Evolutionary conservation across 2,113 vertebrate species (phyloP).

Genomic region (Misgurnus mizolepis): DNA sequence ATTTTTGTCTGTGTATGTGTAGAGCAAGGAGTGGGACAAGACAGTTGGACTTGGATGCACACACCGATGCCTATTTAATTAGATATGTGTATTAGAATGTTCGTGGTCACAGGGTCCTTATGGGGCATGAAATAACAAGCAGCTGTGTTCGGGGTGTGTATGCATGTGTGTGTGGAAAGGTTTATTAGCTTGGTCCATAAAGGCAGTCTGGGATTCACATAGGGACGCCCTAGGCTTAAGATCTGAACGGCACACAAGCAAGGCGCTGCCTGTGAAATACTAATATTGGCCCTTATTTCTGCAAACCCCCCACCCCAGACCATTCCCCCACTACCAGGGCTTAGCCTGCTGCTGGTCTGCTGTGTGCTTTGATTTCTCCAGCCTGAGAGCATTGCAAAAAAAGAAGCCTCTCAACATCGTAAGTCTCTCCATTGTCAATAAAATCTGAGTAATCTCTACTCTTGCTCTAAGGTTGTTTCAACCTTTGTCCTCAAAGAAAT

Average conservation of each 20-base stretch:
- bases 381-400: conserved; percentile 48
- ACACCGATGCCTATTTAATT: conserved; percentile 72
- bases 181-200: conserved; percentile 79
- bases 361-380: conserved; percentile 54
- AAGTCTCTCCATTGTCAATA: conserved; percentile 42
- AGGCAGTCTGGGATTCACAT: conserved; percentile 72
- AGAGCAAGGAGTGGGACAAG: conserved; percentile 32
- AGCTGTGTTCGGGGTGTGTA: conserved; percentile 65
- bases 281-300: conserved; percentile 73
- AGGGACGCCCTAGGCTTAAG: conserved; percentile 75
- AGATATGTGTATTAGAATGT: conserved; percentile 76
- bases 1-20: conserved; percentile 15
- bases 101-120: conserved; percentile 72
- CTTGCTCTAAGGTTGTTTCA: conserved; percentile 23
- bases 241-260: conserved; percentile 72
- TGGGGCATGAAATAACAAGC: conserved; percentile 78
- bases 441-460: conserved; percentile 31
- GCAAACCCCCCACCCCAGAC: conserved; percentile 50
- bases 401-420: conserved; percentile 32
- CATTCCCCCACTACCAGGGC: conserved; percentile 48
- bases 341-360: conserved; percentile 52
- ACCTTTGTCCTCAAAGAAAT: conserved; percentile 13
- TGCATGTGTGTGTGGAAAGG: conserved; percentile 64
- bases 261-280: conserved; percentile 71
- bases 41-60: conserved; percentile 60